A percentile compares a stretch with the other conserved stretches of the same genome.
Conservation (phyloP, 2,888 invertebrate species). For the Andrena praecox region DNA sequence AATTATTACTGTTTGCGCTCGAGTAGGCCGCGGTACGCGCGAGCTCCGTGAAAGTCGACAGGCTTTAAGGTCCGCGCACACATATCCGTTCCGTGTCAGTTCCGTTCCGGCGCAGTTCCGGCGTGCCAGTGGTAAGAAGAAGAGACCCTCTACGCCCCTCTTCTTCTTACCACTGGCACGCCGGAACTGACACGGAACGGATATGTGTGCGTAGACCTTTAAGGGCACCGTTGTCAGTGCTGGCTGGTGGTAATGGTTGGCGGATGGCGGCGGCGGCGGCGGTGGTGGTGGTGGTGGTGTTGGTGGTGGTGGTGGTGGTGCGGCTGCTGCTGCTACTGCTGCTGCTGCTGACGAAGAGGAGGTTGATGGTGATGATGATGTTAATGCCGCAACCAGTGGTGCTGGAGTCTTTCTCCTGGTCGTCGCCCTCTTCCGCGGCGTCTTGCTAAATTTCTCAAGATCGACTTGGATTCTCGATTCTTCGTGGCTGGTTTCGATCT, state of each 20-base stretch:
- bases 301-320: slow-evolving; percentile 44
- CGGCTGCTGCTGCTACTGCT: too few species aligned
- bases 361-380: slow-evolving; percentile 77
- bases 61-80: slow-evolving; percentile 39
- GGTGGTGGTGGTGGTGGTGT: slow-evolving; percentile 32
- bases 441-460: slow-evolving; percentile 37
- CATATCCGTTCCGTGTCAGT: too few species aligned
- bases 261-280: slow-evolving; percentile 17
- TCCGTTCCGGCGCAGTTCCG: too few species aligned
- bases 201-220: not conserved
- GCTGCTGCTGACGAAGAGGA: slow-evolving; percentile 50
- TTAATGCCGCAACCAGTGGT: slow-evolving; percentile 71
- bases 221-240: slow-evolving; percentile 54
- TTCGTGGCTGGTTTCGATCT: slow-evolving; percentile 1
- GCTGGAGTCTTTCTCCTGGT: slow-evolving; percentile 64
- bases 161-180: too few species aligned
- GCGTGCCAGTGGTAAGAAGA: too few species aligned
- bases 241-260: slow-evolving; percentile 28
- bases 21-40: slow-evolving; percentile 26
- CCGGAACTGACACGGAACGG: too few species aligned
- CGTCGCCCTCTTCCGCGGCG: slow-evolving; percentile 48
- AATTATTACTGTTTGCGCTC: slow-evolving; percentile 53
- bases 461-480: not conserved
- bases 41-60: slow-evolving; percentile 50
- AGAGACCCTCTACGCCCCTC: too few species aligned